Evolutionary conservation across 2,888 invertebrate species (phyloP).

Genomic region (Horisme vitalbata): DNA sequence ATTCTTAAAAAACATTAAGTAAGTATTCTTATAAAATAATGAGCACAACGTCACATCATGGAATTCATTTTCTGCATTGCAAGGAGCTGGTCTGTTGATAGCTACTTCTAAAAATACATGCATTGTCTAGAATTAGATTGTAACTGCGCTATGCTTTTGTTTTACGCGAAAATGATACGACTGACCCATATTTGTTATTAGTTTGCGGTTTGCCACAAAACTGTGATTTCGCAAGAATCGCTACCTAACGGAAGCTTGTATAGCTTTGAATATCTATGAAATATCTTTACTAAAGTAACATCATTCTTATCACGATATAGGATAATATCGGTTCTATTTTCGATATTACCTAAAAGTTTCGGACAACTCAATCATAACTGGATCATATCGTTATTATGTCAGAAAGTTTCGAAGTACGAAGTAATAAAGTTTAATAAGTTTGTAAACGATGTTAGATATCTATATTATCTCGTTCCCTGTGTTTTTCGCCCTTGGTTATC

Average conservation of each 20-base stretch:
- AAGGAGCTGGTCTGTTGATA: constrained; percentile 7
- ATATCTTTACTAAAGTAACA: too few species aligned
- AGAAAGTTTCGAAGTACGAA: too few species aligned
- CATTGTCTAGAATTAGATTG: constrained; percentile 41
- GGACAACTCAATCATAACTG: constrained; percentile 12
- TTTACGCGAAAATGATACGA: constrained; percentile 39
- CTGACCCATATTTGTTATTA: constrained; percentile 41
- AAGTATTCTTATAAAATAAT: too few species aligned
- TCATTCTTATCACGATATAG: too few species aligned
- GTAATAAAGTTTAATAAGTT: too few species aligned
- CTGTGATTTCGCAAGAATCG: constrained; percentile 25
- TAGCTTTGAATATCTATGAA: too few species aligned
- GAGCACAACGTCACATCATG: constrained; percentile 1
- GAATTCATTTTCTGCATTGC: constrained; percentile 4
- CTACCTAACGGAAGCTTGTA: too few species aligned
- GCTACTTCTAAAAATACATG: constrained; percentile 37
- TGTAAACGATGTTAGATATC: too few species aligned
- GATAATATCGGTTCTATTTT: constrained; percentile 1
- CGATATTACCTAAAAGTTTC: not conserved
- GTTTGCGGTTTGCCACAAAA: constrained; percentile 33
- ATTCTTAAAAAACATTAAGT: too few species aligned
- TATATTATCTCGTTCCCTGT: too few species aligned
- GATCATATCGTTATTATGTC: not conserved
- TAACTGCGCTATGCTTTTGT: constrained; percentile 27
- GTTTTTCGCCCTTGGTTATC: too few species aligned